phyloP scores from a whole-genome alignment of 2,113 vertebrate genomes.

The Uria aalge region DNA sequence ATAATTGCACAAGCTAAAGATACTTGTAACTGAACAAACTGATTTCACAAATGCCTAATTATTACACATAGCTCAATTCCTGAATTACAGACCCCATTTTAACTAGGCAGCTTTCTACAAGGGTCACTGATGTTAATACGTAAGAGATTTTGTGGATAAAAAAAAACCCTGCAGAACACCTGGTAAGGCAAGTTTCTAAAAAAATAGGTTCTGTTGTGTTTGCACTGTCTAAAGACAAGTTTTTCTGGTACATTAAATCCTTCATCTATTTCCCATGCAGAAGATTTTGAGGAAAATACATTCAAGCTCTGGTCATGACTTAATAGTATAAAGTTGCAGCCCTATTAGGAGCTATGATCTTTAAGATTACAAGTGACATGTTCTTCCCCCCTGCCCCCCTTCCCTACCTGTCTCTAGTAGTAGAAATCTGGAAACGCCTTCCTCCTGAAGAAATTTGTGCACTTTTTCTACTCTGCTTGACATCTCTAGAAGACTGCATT shows the following conservation, averaged over 20 bases:
- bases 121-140: not conserved
- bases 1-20: not conserved
- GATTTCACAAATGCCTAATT: not conserved
- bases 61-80: not conserved
- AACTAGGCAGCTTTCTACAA: not conserved
- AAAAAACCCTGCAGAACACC: not conserved
- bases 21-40: not conserved
- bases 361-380: not conserved
- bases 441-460: not conserved
- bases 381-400: accelerated
- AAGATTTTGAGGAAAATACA: not conserved
- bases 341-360: not conserved
- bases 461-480: not conserved
- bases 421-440: not conserved
- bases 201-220: not conserved
- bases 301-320: not conserved
- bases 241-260: not conserved
- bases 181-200: not conserved
- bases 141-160: not conserved
- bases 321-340: not conserved
- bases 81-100: not conserved
- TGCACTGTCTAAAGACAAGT: not conserved
- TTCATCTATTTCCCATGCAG: not conserved
- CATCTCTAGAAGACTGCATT: not conserved
- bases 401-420: not conserved